phyloP scores from a whole-genome alignment of 2,113 vertebrate species.

The Ploceus nigricollis region DNA sequence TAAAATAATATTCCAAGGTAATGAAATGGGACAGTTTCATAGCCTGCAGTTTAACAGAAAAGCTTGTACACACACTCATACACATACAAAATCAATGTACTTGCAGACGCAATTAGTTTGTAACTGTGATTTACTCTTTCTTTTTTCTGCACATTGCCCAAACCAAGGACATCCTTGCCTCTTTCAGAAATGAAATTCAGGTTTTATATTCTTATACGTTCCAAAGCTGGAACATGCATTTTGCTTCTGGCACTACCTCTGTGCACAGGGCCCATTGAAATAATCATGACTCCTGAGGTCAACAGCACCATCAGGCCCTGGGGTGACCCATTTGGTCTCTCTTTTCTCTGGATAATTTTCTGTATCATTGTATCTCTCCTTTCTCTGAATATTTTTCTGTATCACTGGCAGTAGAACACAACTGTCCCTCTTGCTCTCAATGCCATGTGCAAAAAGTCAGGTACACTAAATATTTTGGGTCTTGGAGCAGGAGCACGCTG shows the following conservation, averaged over 20 bases:
- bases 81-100: not conserved
- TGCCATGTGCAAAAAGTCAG: not conserved
- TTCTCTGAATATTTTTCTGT: not conserved
- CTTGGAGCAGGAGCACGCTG: not conserved
- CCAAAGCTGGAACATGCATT: not conserved
- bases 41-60: not conserved
- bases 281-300: not conserved
- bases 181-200: not conserved
- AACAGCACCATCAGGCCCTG: not conserved
- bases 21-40: not conserved
- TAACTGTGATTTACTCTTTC: not conserved
- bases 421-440: not conserved
- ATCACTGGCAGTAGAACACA: not conserved
- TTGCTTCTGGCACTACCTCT: not conserved
- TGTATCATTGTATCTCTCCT: not conserved
- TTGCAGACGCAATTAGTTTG: not conserved
- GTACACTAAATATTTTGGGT: not conserved
- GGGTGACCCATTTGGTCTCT: fast-evolving
- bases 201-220: not conserved
- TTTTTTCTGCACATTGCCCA: not conserved
- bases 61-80: not conserved
- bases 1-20: not conserved
- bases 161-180: not conserved
- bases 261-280: not conserved
- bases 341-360: not conserved